Percentiles rank a stretch among this genome's conserved stretches.
phyloP scores from a whole-genome alignment of 2,888 invertebrate genomes.

The Priapulus caudatus region DNA sequence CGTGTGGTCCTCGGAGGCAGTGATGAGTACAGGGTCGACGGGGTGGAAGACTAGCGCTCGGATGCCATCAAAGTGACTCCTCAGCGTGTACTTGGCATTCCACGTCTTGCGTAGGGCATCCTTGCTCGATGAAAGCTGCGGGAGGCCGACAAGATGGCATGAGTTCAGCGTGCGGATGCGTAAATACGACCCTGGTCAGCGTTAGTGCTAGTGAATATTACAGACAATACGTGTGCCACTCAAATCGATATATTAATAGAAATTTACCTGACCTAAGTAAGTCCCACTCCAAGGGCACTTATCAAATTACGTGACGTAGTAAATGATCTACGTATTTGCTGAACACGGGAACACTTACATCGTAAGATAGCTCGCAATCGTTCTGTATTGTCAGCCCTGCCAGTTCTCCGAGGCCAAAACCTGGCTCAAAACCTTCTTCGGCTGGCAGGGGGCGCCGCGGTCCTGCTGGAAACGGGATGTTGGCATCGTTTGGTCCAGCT shows the following conservation, averaged over 20 bases:
- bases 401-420: constrained; percentile 69
- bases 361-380: constrained; percentile 77
- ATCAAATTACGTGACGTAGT: too few relatives aligned
- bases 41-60: constrained; percentile 48
- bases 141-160: constrained; percentile 7
- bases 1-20: constrained; percentile 97
- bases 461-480: constrained; percentile 17
- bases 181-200: too few relatives aligned
- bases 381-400: constrained; percentile 93
- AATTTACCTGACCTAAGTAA: too few relatives aligned
- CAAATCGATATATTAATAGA: too few relatives aligned
- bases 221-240: too few relatives aligned
- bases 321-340: too few relatives aligned
- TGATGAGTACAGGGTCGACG: constrained; percentile 86
- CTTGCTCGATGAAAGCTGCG: constrained; percentile 14
- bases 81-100: constrained; percentile 72
- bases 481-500: too few relatives aligned
- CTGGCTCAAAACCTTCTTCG: constrained; percentile 51
- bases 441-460: constrained; percentile 27
- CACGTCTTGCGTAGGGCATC: constrained; percentile 39
- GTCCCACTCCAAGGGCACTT: too few relatives aligned
- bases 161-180: too few relatives aligned
- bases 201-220: too few relatives aligned
- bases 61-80: constrained; percentile 43
- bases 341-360: constrained; percentile 51